Conservation (phyloP, 1,140 invertebrate genomes). For the Alviniconcha marisindica region DNA sequence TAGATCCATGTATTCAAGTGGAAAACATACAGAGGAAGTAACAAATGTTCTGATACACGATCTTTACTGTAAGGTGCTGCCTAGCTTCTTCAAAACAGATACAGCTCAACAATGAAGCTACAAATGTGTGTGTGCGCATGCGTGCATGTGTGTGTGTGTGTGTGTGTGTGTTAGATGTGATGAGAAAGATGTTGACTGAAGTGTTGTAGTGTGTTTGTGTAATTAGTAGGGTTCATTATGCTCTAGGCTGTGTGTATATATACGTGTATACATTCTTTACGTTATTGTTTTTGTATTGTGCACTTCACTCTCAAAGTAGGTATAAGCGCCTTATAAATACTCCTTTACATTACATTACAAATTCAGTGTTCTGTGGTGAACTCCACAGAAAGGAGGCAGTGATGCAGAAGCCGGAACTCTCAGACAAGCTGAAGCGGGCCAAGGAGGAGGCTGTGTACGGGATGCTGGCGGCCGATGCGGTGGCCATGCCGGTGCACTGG, state of each 20-base stretch:
- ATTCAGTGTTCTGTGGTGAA: background rate
- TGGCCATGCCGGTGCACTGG: conserved; percentile 73
- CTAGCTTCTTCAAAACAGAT: too few species aligned
- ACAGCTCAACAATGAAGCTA: too few species aligned
- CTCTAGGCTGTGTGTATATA: too few species aligned
- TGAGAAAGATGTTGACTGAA: too few species aligned
- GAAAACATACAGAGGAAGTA: too few species aligned
- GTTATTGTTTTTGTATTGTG: background rate
- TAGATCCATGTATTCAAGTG: too few species aligned
- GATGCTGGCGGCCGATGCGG: conserved; percentile 64
- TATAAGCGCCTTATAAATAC: background rate
- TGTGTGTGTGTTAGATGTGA: too few species aligned
- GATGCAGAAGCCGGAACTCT: conserved; percentile 51
- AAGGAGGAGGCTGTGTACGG: conserved; percentile 66
- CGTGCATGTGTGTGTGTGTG: too few species aligned
- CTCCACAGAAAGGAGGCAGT: conserved; percentile 11
- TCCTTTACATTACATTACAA: background rate
- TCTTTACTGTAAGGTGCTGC: too few species aligned
- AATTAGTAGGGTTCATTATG: too few species aligned
- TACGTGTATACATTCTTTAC: background rate
- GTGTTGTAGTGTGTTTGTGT: background rate
- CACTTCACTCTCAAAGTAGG: background rate
- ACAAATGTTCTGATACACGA: too few species aligned
- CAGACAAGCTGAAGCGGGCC: conserved; percentile 52
- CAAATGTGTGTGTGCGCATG: too few species aligned